phyloP scores from a whole-genome alignment of 1,140 invertebrate species.

The Plutomurus gul region DNA sequence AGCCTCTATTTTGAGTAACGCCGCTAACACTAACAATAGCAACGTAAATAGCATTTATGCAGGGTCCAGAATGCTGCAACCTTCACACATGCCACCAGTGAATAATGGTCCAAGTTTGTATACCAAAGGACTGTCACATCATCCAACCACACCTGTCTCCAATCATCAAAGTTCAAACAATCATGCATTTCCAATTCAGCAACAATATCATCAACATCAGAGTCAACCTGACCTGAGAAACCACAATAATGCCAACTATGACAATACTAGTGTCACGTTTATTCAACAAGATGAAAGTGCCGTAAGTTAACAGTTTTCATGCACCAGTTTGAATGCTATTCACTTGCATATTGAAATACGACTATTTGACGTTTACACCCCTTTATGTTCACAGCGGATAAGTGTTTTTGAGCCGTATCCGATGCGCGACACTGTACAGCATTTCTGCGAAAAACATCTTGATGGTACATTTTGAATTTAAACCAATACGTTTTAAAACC shows the following conservation, averaged over 20 bases:
- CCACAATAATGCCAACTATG: neutral
- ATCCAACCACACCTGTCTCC: neutral
- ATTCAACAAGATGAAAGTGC: constrained; percentile 20
- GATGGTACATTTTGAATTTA: constrained; percentile 66
- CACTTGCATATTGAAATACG: too few species aligned
- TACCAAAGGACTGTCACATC: neutral
- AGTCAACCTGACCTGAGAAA: constrained; percentile 38
- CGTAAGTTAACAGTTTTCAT: neutral
- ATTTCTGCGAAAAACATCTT: constrained; percentile 92
- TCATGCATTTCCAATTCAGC: neutral
- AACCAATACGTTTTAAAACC: too few species aligned
- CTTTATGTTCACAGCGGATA: constrained; percentile 65
- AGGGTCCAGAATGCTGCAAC: neutral
- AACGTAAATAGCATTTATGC: constrained; percentile 7
- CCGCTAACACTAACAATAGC: neutral
- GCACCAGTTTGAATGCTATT: too few species aligned
- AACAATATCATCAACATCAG: constrained; percentile 31
- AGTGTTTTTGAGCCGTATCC: constrained; percentile 85
- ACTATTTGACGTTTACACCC: neutral
- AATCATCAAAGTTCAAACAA: constrained; percentile 23
- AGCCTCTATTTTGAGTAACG: constrained; percentile 4
- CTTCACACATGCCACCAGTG: neutral
- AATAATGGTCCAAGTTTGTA: neutral
- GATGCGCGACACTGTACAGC: constrained; percentile 86
- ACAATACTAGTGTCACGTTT: neutral